phyloP scores from a whole-genome alignment of 92 coral and sea anemone species.

The Siderastrea siderea region DNA sequence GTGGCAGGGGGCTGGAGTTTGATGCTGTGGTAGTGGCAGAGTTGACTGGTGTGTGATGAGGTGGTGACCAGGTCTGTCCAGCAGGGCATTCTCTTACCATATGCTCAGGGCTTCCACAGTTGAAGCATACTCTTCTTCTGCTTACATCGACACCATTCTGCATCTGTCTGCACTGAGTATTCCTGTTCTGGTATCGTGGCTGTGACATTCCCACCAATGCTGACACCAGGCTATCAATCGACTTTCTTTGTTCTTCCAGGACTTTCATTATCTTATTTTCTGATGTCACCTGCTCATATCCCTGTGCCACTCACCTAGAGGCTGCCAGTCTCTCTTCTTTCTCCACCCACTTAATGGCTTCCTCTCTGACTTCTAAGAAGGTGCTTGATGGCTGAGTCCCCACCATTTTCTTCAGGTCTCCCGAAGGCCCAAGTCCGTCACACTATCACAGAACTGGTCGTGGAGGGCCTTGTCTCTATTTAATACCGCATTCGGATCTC shows the following conservation, averaged over 20 bases:
- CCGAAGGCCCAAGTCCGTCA: conserved; percentile 19
- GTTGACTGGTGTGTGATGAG: not conserved
- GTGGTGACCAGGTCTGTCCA: conserved; percentile 1
- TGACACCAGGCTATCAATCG: conserved; percentile 7
- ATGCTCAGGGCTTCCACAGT: conserved; percentile 26
- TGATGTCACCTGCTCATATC: not conserved
- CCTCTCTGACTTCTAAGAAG: conserved; percentile 39
- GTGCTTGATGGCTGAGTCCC: conserved; percentile 12
- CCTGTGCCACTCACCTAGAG: not conserved
- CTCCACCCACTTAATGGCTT: conserved; percentile 55
- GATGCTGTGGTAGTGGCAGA: not conserved
- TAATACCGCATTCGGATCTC: not conserved
- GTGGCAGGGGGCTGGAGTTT: conserved; percentile 70
- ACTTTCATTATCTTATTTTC: not conserved
- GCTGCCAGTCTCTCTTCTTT: conserved; percentile 24
- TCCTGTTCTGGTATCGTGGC: not conserved
- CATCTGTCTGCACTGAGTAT: not conserved
- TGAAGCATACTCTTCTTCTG: conserved; percentile 5
- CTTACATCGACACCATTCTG: not conserved
- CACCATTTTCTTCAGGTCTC: conserved; percentile 38
- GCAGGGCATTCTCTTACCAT: conserved; percentile 35
- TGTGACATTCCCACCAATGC: not conserved
- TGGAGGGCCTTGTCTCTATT: not conserved
- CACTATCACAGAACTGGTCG: conserved; percentile 51
- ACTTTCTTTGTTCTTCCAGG: conserved; percentile 22